Conservation (phyloP, 2,888 invertebrate species). For the Phyllotreta striolata region DNA sequence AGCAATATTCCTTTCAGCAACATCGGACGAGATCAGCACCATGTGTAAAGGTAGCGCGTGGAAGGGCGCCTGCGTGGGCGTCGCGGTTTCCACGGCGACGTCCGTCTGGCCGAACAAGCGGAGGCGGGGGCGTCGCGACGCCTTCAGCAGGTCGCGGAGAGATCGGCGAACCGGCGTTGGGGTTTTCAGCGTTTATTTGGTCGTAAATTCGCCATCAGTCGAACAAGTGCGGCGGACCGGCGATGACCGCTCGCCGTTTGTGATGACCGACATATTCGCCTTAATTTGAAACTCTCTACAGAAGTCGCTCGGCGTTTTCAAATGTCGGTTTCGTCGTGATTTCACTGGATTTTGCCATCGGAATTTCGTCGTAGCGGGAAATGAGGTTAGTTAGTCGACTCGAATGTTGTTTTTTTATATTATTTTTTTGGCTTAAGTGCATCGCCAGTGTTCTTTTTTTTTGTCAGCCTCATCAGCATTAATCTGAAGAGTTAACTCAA, state of each 20-base stretch:
- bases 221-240: constrained; percentile 35
- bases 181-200: constrained; percentile 27
- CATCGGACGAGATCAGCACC: neutral
- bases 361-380: constrained; percentile 25
- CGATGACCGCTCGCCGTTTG: constrained; percentile 18
- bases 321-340: constrained; percentile 28
- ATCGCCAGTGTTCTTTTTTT: neutral
- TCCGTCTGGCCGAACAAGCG: constrained; percentile 7
- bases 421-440: constrained; percentile 8
- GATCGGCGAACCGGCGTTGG: neutral
- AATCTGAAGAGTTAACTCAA: no score
- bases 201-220: constrained; percentile 35
- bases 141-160: neutral
- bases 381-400: constrained; percentile 37
- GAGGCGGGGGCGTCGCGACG: constrained; percentile 16
- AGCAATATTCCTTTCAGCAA: neutral
- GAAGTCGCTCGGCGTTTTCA: constrained; percentile 20
- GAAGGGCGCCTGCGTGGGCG: constrained; percentile 6
- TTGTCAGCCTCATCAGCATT: neutral
- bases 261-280: constrained; percentile 35
- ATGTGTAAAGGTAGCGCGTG: neutral
- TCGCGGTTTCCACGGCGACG: constrained; percentile 7
- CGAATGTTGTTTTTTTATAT: neutral
- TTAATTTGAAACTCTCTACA: constrained; percentile 32
- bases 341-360: constrained; percentile 32